Evolutionary conservation across 2,113 vertebrate genomes (phyloP).

Genomic region (Barbus barbus): DNA sequence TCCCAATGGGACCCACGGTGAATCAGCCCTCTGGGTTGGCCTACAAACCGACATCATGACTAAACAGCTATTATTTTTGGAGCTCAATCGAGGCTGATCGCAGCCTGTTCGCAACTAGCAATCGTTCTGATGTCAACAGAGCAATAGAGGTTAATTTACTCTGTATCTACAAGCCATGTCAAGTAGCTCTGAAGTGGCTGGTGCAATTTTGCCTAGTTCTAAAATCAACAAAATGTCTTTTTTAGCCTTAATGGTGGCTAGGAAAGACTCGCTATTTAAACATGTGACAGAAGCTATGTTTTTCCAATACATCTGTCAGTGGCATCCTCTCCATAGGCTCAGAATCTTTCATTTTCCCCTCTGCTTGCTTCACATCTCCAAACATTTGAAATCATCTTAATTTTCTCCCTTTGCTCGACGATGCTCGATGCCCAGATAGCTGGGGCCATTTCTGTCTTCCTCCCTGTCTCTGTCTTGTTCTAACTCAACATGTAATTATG

Average conservation of each 20-base stretch:
- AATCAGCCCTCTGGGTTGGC: not conserved
- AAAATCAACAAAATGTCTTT: not conserved
- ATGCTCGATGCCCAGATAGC: constrained; percentile 39
- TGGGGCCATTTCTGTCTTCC: constrained; percentile 4
- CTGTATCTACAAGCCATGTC: not conserved
- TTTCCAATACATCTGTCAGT: constrained; percentile 25
- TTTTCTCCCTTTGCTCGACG: constrained; percentile 24
- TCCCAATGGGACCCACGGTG: too few species aligned
- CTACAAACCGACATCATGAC: not conserved
- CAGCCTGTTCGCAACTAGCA: constrained; percentile 32
- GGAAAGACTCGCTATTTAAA: constrained; percentile 7
- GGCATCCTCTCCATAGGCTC: constrained; percentile 11
- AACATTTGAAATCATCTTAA: constrained; percentile 52
- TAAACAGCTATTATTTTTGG: constrained; percentile 50
- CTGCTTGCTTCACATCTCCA: constrained; percentile 28
- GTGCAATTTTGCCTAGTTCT: not conserved
- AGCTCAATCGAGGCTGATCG: constrained; percentile 56
- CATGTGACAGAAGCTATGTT: constrained; percentile 16
- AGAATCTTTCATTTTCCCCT: constrained; percentile 39
- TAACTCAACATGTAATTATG: constrained; percentile 18
- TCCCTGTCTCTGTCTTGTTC: not conserved
- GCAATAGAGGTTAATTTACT: constrained; percentile 46
- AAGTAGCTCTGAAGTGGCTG: not conserved
- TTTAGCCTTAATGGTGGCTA: not conserved
- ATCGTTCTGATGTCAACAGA: constrained; percentile 31